Evolutionary conservation across 2,888 invertebrate genomes (phyloP), one percentile per base, ranked within the genome.

Genomic region (Plagodis pulveraria): DNA sequence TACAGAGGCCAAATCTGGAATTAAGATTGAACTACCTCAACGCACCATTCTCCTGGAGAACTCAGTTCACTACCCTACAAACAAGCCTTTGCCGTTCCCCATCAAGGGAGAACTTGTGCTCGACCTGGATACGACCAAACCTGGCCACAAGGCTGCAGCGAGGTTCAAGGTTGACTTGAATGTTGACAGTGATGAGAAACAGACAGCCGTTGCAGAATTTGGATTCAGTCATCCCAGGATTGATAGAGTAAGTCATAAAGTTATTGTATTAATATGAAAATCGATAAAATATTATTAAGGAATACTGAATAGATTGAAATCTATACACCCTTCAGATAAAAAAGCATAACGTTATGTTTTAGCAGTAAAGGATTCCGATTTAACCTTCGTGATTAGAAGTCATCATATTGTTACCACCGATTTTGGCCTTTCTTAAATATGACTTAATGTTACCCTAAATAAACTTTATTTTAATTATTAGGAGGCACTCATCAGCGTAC

Each of bases 101-200:
- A 91, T 95, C 67, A 94, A 94, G 54, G 93, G 94, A 8, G 96
- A 96, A 52, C 72, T 95, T 6, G 88, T 91, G 7, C 86, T 96
- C 43, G 96, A 96, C 79, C 83, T 96, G 52, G 96, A 97, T 86
- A 96, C 96, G 79, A 94, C 94, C 72, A 94, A 95, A 66, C 96
- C 96, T 0, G 93, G 94, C n/a, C 94, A 95, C 67, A 96, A 95
- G 76, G 94, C 95, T 0, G 91, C 94, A 0, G 74, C 95, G 0
- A 84, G 91, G 11, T 93, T 94, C 56, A 77, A 81, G 44, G 84
- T 94, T 0, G 94, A 96, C 65, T 68, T 94, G 5, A 85, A 78
- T 6, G 63, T 89, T 5, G 86, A 83, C 0, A 73, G 87, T 0
- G 93, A 94, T 5, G 85, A 93, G 4, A 85, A 93, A 50, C 86